A percentile compares a stretch with the other conserved stretches of the same genome.
These are phyloP conservation scores for Alsophila aescularia DNA, from an alignment of 2,888 invertebrate species.

Conservation along the genomic window DNA sequence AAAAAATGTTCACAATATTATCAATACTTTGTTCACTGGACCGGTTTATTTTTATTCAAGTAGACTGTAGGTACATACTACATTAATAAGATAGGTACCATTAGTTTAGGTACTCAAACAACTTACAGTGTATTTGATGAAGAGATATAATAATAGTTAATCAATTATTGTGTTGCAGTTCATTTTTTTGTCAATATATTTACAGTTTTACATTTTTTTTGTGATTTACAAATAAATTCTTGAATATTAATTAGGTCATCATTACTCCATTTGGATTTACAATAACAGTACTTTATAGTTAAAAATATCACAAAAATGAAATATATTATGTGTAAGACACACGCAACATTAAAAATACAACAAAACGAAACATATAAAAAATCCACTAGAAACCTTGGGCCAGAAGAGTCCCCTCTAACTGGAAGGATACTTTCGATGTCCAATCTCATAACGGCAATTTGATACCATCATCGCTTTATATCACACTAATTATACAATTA, in stretches of 20 bases:
- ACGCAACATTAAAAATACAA: conserved; percentile 85
- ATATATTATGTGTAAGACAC: conserved; percentile 86
- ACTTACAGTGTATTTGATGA: conserved; percentile 81
- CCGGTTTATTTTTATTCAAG: conserved; percentile 78
- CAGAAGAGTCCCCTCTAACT: conserved; percentile 83
- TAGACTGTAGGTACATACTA: conserved; percentile 78
- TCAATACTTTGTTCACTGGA: conserved; percentile 84
- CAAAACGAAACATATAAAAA: conserved; percentile 83
- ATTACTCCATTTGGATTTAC: conserved; percentile 83
- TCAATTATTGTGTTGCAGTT: conserved; percentile 84
- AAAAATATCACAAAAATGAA: conserved; percentile 86
- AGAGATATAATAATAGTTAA: conserved; percentile 71
- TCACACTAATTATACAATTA: conserved; percentile 85
- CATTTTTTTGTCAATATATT: conserved; percentile 83
- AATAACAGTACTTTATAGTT: conserved; percentile 85
- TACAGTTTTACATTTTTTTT: conserved; percentile 85
- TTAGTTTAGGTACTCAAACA: conserved; percentile 76
- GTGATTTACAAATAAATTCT: conserved; percentile 85
- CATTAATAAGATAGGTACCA: conserved; percentile 75
- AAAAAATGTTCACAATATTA: conserved; percentile 84
- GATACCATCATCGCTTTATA: conserved; percentile 82
- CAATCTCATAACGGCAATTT: conserved; percentile 82
- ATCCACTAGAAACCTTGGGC: conserved; percentile 84
- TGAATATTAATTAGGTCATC: conserved; percentile 85
- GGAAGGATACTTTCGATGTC: conserved; percentile 86